A percentile compares a stretch with the other conserved stretches of the same genome.
Evolutionary conservation across 2,797 vertebrate genomes (phyloP).

Genomic region (Hylomyscus alleni): DNA sequence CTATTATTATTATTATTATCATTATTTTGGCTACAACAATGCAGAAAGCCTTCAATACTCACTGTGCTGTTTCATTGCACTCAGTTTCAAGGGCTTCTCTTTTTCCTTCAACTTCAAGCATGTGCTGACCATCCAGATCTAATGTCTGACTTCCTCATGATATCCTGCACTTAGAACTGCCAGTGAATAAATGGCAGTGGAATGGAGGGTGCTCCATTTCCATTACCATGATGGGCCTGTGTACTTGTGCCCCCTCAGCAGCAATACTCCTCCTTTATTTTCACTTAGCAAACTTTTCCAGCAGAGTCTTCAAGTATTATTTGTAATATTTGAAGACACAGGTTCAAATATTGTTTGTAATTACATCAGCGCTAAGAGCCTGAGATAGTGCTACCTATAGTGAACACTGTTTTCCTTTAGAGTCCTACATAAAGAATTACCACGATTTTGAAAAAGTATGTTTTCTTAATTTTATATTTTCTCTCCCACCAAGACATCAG

Average conservation of each 20-base stretch:
- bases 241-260: too few relatives aligned
- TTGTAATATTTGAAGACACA: too few relatives aligned
- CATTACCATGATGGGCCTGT: background rate
- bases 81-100: background rate
- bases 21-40: background rate
- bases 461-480: background rate
- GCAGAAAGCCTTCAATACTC: background rate
- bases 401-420: background rate
- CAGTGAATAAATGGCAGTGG: background rate
- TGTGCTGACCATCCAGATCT: background rate
- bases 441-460: background rate
- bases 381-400: background rate
- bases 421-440: background rate
- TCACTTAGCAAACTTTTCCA: background rate
- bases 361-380: background rate
- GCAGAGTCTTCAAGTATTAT: background rate
- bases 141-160: background rate
- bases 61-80: background rate
- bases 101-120: background rate
- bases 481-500: background rate
- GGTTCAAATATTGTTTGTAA: background rate
- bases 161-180: fast-evolving
- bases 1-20: background rate
- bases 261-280: background rate
- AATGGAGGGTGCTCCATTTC: background rate